phyloP scores from a whole-genome alignment of 2,888 invertebrate species.

The Ctena decussata region DNA sequence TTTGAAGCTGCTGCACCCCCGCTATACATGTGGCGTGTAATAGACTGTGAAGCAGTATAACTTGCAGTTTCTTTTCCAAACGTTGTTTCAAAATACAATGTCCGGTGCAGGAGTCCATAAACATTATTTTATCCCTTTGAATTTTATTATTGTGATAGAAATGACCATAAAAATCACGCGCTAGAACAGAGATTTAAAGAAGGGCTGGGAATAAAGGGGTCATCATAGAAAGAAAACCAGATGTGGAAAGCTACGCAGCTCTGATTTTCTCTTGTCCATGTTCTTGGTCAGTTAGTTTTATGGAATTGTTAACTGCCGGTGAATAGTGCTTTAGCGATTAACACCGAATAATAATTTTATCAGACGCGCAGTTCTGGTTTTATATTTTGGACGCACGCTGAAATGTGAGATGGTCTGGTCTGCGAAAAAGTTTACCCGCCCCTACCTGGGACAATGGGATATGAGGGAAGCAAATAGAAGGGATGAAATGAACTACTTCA shows the following conservation, averaged over 20 bases:
- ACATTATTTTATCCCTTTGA: conserved; percentile 52
- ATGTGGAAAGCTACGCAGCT: conserved; percentile 42
- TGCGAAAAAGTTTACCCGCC: too few species aligned
- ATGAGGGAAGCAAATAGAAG: too few species aligned
- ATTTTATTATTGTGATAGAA: conserved; percentile 65
- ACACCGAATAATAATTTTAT: conserved; percentile 11
- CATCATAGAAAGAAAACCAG: conserved; percentile 50
- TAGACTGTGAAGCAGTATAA: not conserved
- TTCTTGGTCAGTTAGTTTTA: conserved; percentile 67
- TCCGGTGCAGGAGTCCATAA: conserved; percentile 63
- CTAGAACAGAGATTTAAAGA: conserved; percentile 63
- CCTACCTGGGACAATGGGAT: too few species aligned
- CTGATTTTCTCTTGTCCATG: conserved; percentile 37
- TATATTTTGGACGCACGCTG: not conserved
- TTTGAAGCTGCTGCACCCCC: not conserved
- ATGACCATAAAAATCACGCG: conserved; percentile 70
- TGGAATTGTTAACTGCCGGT: conserved; percentile 58
- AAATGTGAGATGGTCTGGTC: not conserved
- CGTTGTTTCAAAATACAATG: conserved; percentile 24
- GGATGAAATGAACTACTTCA: too few species aligned
- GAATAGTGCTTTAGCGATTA: not conserved
- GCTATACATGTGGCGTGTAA: not conserved
- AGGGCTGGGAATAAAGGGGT: conserved; percentile 17
- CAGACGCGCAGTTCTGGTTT: not conserved
- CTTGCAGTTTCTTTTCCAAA: not conserved